A percentile compares a stretch with the other conserved stretches of the same genome.
Conservation (phyloP, 2,888 invertebrate species). For the Eupithecia insigniata region DNA sequence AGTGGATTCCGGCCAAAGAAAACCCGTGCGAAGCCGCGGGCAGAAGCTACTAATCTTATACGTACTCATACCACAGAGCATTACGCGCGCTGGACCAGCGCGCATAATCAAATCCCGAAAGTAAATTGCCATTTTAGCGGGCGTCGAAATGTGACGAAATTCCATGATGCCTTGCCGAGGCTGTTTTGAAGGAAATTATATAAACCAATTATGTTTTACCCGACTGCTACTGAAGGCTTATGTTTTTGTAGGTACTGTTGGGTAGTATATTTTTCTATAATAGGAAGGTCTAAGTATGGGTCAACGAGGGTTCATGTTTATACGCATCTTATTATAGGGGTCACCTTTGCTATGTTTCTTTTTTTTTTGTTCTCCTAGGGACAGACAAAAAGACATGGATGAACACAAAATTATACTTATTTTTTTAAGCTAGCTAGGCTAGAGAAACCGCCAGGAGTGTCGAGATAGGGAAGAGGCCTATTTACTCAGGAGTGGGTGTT, state of each 20-base stretch:
- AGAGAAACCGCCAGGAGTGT: background rate
- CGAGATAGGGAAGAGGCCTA: background rate
- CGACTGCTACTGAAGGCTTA: background rate
- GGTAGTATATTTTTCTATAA: too few species aligned
- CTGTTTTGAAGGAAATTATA: background rate
- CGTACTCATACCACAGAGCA: background rate
- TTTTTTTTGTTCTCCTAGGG: background rate
- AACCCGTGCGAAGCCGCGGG: too few species aligned
- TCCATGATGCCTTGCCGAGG: background rate
- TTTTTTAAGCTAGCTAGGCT: background rate
- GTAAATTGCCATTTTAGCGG: constrained; percentile 1
- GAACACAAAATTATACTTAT: background rate
- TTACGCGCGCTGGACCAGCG: background rate
- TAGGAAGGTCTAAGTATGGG: too few species aligned
- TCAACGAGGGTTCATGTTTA: too few species aligned
- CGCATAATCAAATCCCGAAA: background rate
- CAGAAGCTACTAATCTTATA: too few species aligned
- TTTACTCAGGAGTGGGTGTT: background rate
- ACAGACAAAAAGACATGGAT: background rate
- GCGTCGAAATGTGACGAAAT: background rate
- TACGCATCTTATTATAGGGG: too few species aligned
- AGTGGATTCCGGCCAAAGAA: too few species aligned
- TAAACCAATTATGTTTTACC: background rate
- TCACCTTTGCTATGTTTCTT: too few species aligned
- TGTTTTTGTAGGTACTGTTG: too few species aligned